Evolutionary conservation across 1,140 invertebrate species (phyloP).

Genomic region (Acromyrmex echinatior): DNA sequence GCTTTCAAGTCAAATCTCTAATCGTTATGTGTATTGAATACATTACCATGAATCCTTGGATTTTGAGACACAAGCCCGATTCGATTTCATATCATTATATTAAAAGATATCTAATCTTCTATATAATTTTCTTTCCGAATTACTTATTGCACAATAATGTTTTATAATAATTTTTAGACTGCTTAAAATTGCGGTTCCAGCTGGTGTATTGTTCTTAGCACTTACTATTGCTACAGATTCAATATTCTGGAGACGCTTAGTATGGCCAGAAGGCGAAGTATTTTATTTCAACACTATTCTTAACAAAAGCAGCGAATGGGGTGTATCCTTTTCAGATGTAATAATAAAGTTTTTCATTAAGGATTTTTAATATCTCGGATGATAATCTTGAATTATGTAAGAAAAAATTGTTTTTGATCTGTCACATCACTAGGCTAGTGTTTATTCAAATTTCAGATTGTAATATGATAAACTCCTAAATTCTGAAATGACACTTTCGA

Average conservation of each 20-base stretch:
- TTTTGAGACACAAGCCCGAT: neutral
- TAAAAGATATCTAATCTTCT: constrained; percentile 34
- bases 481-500: neutral
- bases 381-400: neutral
- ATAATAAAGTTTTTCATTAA: constrained; percentile 17
- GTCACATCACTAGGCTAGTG: neutral
- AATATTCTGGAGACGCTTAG: constrained; percentile 94
- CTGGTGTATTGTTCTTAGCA: constrained; percentile 90
- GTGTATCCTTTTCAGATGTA: constrained; percentile 94
- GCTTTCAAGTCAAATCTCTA: constrained; percentile 43
- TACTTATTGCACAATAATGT: constrained; percentile 8
- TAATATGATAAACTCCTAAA: neutral
- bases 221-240: constrained; percentile 96
- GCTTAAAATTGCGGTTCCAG: constrained; percentile 91
- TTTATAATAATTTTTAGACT: constrained; percentile 87
- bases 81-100: neutral
- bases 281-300: constrained; percentile 98
- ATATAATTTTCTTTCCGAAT: neutral
- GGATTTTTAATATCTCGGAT: constrained; percentile 45
- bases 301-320: constrained; percentile 98
- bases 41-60: constrained; percentile 38
- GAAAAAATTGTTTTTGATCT: neutral
- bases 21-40: constrained; percentile 61
- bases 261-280: constrained; percentile 99
- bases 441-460: neutral